Evolutionary conservation across 2,113 vertebrate species (phyloP), one percentile per base, ranked within the genome.

Genomic region (Eupsittula cactorum): DNA sequence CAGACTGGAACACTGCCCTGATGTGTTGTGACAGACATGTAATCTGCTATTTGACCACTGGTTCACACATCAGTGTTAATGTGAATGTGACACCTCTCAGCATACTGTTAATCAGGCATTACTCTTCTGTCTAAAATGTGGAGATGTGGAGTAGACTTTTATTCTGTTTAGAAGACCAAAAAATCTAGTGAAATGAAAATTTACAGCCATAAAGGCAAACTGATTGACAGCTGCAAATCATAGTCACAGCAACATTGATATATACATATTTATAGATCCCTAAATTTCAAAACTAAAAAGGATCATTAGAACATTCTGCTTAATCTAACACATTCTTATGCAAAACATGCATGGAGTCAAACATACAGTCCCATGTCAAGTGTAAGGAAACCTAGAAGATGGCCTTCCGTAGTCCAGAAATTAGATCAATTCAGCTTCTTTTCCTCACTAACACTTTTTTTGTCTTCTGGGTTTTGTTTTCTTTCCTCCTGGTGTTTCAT

Each of bases 21-120:
- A 97, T 97, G 96, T 97, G 94, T 97, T 97, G 93, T 97, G 96
- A 97, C 94, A 97, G 96, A 97, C 95, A 97, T 95, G 92, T 96
- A 96, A 97, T 96, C 88, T 96, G 86, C 93, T 94, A 96, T 97
- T 97, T 97, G 96, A 97, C 96, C 96, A 95, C 90, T 97, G 95
- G 95, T 97, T 96, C 96, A 96, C 96, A 96, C 94, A 90, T 96
- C 92, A 81, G 95, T 95, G 95, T 89, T 94, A 92, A 96, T 96
- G 94, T 96, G 96, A 95, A 94, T 96, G 96, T 96, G 95, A 97
- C 96, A 96, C 94, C 92, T 96, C 96, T 97, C 96, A 94, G 94
- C 95, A 93, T 92, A 93, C 95, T 97, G 96, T 95, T 97, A 96
- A 97, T 97, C 96, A 96, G 93, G 88, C 88, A 95, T 93, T 97